Base-by-base conservation (phyloP, 2,113 vertebrate genomes). In the Takifugu flavidus region DNA sequence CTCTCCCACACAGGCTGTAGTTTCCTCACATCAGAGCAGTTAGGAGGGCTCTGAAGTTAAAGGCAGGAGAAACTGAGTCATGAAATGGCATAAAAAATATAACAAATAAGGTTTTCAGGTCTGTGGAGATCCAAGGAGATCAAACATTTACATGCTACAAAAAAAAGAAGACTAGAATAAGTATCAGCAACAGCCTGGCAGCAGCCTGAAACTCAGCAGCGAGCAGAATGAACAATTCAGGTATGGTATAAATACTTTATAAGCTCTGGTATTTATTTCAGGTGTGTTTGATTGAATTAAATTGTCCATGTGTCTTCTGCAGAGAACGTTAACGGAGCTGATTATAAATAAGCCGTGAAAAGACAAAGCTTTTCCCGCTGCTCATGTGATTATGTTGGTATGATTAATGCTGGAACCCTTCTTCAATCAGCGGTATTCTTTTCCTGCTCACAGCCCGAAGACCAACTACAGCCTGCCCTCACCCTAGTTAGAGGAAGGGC, bases 361-460 rank as follows among this genome's bases (percentile, higher is more conserved):
- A 67, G 67, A 65, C 58, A 56, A 52, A 45, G 3, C 28, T 27
- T 72, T 49, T 27, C 45, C 29, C n/a, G 43, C 52, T 54, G 49
- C 67, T 76, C 63, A 70, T 71, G 67, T 52, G 39, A 77, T 76
- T 79, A 79, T 78, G 70, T 67, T 49, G 70, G 53, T 29, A 74
- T 74, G 68, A 77, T 77, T 60, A 55, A 77, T 74, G 44, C 2
- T 70, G 65, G 64, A 34, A 56, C 71, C 34, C 51, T 62, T 49
- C 27, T 25, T 47, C 31, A 56, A 27, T 56, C 34, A 64, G 55
- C 62, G 65, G 10, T 51, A 67, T 12, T 51, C n/a, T 47, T 64
- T 49, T 57, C 45, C 13, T 28, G 26, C 47, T 53, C 47, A 46
- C 49, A 46, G 28, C 43, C 62, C 60, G 64, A 51, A 58, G 20